Base-by-base conservation (phyloP, 2,888 invertebrate species). In the Polylopha cassiicola region DNA sequence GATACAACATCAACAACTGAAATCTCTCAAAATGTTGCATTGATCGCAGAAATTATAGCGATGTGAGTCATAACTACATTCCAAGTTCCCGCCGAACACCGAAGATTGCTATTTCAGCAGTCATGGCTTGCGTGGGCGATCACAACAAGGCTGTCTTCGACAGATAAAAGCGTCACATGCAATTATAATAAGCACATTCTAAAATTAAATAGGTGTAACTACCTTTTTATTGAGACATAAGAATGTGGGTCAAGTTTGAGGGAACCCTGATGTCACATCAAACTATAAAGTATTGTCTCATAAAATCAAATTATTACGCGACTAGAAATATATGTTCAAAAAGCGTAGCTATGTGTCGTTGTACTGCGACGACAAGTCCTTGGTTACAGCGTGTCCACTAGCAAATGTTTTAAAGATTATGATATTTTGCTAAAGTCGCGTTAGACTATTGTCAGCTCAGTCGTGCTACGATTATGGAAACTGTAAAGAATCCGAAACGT, bases 71-170 rank as follows among this genome's bases (percentile, higher is more conserved):
- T 50, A 16, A 50, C 44, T 48, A 50, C 55, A 60, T 53, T 55
- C 71, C 75, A 70, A 74, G 72, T n/a, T n/a, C n/a, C n/a, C n/a
- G 55, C 53, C 55, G 58, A 50, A 53, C 55, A 51, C 57, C 37
- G 39, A 33, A 64, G 62, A 57, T 56, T 46, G 57, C 64, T 73
- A 76, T 77, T 80, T 79, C 63, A 54, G 70, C 46, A 47, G 51
- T 55, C 29, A 30, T 46, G 56, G 60, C 51, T 60, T 63, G 67
- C 74, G 84, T 84, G 72, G 84, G 82, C 62, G 72, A 61, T 53
- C 53, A 71, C 58, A 79, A 81, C 82, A 80, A 82, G 78, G 75
- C 73, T 76, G 64, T 53, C 74, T 73, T 73, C 64, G 64, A 70
- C 70, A 69, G 68, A 73, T 70, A 70, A 68, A 64, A 65, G 55